phyloP scores from a whole-genome alignment of 1,140 invertebrate species.

The Halictus rubicundus region DNA sequence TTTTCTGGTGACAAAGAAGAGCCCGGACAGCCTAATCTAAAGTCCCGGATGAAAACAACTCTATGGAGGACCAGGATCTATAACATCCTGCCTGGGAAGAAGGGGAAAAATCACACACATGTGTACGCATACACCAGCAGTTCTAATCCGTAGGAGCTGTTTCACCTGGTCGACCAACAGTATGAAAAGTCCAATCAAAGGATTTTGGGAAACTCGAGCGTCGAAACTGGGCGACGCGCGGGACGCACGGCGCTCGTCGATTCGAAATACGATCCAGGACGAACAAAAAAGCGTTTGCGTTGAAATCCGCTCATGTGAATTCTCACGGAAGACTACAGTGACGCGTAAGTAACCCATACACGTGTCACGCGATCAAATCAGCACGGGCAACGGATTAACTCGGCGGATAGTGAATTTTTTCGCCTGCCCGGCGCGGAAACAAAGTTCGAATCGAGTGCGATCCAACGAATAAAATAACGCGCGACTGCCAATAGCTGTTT shows the following conservation, averaged over 20 bases:
- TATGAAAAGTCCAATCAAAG: not conserved
- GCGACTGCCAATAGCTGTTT: not conserved
- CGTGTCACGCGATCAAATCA: not conserved
- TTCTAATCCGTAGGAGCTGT: not conserved
- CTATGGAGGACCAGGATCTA: no score
- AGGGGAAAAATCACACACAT: no score
- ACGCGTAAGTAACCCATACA: constrained; percentile 2
- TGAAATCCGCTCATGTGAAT: not conserved
- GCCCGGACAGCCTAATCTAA: no score
- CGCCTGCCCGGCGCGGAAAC: not conserved
- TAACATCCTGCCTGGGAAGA: no score
- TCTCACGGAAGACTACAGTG: not conserved
- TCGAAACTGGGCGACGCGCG: not conserved
- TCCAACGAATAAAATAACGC: not conserved
- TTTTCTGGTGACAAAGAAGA: no score
- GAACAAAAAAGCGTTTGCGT: not conserved
- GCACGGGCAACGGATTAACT: not conserved
- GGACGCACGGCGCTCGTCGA: not conserved
- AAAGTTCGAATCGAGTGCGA: not conserved
- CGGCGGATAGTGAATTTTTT: not conserved
- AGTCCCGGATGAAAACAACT: no score
- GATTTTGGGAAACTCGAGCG: not conserved
- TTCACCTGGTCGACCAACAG: not conserved
- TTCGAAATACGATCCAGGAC: not conserved
- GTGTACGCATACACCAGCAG: no score